phyloP scores from a whole-genome alignment of 2,113 vertebrate genomes.

The Candoia aspera region DNA sequence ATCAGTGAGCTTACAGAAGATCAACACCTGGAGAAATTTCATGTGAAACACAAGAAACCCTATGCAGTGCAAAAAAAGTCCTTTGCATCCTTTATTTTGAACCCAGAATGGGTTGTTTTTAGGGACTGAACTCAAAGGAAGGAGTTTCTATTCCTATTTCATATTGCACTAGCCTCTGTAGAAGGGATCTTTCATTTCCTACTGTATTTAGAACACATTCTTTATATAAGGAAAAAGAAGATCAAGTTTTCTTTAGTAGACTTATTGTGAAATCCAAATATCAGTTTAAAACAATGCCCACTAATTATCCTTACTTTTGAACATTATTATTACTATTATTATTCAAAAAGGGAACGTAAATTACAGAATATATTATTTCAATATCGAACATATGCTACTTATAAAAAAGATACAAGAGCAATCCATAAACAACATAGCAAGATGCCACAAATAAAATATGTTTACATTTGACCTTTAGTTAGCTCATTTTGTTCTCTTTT shows the following conservation, averaged over 20 bases:
- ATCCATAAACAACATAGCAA: neutral
- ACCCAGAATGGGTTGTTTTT: neutral
- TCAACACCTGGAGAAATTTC: constrained; percentile 82
- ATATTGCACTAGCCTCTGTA: neutral
- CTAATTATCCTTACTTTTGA: neutral
- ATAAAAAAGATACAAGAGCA: constrained; percentile 5
- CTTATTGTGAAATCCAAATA: neutral
- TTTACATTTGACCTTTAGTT: constrained; percentile 12
- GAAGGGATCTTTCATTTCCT: neutral
- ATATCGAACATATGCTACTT: constrained; percentile 9
- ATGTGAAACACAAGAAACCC: constrained; percentile 87
- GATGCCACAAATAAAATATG: constrained; percentile 7
- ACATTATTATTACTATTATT: constrained; percentile 2
- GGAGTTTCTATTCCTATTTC: neutral
- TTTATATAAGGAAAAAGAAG: neutral
- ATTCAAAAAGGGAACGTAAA: constrained; percentile 3
- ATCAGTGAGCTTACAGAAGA: constrained; percentile 82
- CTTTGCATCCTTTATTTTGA: constrained; percentile 43
- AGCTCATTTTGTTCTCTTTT: neutral
- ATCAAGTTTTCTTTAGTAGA: neutral
- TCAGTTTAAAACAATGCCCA: neutral
- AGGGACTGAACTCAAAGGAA: neutral
- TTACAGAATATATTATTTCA: constrained; percentile 9
- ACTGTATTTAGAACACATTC: neutral
- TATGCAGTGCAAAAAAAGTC: constrained; percentile 82